Conservation (phyloP, 2,113 vertebrate genomes). For the Neotoma lepida region DNA sequence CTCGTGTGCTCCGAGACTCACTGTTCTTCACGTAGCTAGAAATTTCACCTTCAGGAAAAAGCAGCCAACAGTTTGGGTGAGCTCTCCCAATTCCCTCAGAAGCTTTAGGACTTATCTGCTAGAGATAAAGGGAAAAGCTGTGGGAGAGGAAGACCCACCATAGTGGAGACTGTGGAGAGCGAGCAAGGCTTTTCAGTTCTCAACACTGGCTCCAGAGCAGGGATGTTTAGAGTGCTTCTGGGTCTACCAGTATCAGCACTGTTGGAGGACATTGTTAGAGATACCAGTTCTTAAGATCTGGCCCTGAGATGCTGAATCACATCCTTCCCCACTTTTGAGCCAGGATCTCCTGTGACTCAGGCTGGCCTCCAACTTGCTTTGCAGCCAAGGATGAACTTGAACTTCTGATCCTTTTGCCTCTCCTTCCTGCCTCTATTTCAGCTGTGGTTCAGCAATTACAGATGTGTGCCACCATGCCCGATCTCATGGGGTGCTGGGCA, state of each 20-base stretch:
- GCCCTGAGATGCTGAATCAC: not conserved
- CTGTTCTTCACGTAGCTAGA: conserved; percentile 16
- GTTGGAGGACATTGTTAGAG: not conserved
- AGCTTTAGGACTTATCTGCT: not conserved
- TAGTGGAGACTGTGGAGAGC: not conserved
- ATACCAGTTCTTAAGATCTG: not conserved
- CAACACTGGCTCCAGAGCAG: not conserved
- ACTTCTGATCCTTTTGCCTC: not conserved
- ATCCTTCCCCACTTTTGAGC: not conserved
- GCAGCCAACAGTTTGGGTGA: not conserved
- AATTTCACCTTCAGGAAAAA: conserved; percentile 35
- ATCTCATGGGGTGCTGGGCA: not conserved
- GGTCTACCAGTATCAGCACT: not conserved
- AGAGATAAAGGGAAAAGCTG: not conserved
- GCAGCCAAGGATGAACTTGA: not conserved
- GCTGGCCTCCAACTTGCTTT: not conserved
- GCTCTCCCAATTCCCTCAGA: not conserved
- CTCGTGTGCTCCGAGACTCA: not conserved
- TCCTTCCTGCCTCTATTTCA: not conserved
- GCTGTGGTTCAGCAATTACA: not conserved
- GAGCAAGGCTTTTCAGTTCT: not conserved
- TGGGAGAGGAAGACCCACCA: not conserved
- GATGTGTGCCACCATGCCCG: fast-evolving
- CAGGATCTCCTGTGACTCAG: not conserved
- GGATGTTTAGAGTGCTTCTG: not conserved